Conservation (phyloP, 2,113 vertebrate species). For the Brachyhypopomus occidentalis region DNA sequence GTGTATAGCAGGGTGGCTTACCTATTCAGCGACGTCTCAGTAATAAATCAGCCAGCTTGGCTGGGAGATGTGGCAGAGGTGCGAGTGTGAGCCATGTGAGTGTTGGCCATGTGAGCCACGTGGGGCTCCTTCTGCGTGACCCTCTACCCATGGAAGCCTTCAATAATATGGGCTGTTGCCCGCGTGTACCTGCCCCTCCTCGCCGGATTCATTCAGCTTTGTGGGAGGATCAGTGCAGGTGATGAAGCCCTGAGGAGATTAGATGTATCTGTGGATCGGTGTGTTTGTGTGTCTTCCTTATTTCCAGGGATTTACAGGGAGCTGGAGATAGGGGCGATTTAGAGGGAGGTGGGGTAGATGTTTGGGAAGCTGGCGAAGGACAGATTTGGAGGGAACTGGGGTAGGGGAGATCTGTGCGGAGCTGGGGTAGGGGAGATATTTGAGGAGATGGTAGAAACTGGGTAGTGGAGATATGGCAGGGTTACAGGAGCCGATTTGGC, state of each 20-base stretch:
- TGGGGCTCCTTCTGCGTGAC: neutral
- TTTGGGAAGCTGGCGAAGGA: no score
- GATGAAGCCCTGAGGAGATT: slow-evolving; percentile 2
- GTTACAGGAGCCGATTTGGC: no score
- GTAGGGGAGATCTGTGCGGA: no score
- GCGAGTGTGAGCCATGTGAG: neutral
- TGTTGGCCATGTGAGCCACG: neutral
- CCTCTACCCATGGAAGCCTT: neutral
- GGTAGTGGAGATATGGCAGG: no score
- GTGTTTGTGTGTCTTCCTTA: neutral
- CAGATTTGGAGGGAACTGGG: no score
- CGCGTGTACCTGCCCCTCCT: neutral
- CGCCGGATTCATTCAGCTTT: neutral
- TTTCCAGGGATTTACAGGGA: neutral
- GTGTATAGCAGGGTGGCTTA: neutral
- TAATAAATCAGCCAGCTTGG: slow-evolving; percentile 25
- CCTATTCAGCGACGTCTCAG: neutral
- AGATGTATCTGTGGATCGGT: neutral
- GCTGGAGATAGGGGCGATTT: neutral
- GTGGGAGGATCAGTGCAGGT: neutral
- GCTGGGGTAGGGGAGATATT: no score
- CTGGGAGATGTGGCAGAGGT: neutral
- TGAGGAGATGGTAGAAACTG: no score
- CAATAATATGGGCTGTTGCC: neutral
- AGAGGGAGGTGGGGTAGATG: no score